phyloP scores from a whole-genome alignment of 2,888 invertebrate genomes.

The Agapetus fuscipes region DNA sequence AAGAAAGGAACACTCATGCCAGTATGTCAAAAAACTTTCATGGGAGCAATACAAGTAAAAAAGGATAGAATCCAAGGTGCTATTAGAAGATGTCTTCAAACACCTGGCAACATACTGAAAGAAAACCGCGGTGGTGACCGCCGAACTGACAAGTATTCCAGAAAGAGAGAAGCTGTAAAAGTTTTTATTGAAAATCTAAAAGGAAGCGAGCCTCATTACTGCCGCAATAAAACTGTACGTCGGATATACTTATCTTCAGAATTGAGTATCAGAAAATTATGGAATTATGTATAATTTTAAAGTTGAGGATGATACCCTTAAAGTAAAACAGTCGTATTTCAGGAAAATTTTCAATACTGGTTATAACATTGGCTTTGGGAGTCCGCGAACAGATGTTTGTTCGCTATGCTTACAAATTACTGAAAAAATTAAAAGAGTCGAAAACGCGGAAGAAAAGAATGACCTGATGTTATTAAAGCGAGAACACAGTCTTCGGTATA shows the following conservation, averaged over 20 bases:
- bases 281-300: background rate
- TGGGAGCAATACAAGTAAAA: constrained; percentile 2
- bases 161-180: constrained; percentile 2
- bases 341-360: constrained; percentile 22
- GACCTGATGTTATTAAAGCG: constrained; percentile 21
- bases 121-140: background rate
- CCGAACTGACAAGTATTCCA: constrained; percentile 1
- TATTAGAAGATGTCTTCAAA: constrained; percentile 1
- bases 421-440: constrained; percentile 23
- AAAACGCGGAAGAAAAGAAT: constrained; percentile 20
- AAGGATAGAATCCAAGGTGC: constrained; percentile 3
- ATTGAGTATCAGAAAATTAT: constrained; percentile 2
- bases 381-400: constrained; percentile 22
- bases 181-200: constrained; percentile 1
- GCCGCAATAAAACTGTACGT: constrained; percentile 1
- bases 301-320: background rate
- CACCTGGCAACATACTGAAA: constrained; percentile 1
- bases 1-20: background rate
- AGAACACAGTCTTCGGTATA: constrained; percentile 22
- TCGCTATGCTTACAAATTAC: constrained; percentile 21
- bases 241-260: constrained; percentile 1
- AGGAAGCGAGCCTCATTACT: constrained; percentile 1
- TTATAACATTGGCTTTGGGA: constrained; percentile 23
- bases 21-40: constrained; percentile 3
- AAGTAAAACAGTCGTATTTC: constrained; percentile 10